Conservation (phyloP, 2,113 vertebrate genomes). For the Perca flavescens region DNA sequence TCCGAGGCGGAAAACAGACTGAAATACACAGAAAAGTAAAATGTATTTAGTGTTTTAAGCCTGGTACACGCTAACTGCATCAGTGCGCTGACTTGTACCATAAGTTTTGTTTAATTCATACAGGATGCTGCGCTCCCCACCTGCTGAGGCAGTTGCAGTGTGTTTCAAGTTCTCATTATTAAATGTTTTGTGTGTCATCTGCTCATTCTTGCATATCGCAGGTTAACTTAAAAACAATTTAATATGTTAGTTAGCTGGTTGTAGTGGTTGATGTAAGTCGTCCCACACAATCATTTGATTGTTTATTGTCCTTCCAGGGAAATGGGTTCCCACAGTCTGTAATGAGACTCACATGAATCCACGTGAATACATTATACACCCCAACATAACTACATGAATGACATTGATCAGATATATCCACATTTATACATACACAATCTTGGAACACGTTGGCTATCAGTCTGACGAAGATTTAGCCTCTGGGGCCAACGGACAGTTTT, state of each 20-base stretch:
- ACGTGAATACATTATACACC: too few relatives aligned
- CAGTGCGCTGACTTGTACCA: not conserved
- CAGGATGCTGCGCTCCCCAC: not conserved
- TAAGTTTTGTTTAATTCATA: not conserved
- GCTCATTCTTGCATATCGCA: not conserved
- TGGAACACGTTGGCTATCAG: too few relatives aligned
- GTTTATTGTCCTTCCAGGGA: too few relatives aligned
- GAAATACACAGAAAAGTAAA: not conserved
- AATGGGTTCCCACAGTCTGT: too few relatives aligned
- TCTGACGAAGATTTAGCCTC: too few relatives aligned
- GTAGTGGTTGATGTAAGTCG: not conserved
- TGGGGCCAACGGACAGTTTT: too few relatives aligned
- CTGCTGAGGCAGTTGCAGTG: not conserved
- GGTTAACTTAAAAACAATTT: not conserved
- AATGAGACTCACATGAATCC: too few relatives aligned
- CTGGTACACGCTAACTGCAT: not conserved
- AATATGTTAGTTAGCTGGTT: not conserved
- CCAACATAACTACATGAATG: too few relatives aligned
- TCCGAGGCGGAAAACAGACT: conserved; percentile 22
- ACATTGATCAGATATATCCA: too few relatives aligned
- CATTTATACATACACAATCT: too few relatives aligned
- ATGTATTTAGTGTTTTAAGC: not conserved
- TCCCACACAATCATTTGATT: not conserved
- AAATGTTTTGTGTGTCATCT: too few relatives aligned
- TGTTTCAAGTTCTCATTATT: too few relatives aligned